phyloP scores from a whole-genome alignment of 2,113 vertebrate genomes.

The Tyto alba region DNA sequence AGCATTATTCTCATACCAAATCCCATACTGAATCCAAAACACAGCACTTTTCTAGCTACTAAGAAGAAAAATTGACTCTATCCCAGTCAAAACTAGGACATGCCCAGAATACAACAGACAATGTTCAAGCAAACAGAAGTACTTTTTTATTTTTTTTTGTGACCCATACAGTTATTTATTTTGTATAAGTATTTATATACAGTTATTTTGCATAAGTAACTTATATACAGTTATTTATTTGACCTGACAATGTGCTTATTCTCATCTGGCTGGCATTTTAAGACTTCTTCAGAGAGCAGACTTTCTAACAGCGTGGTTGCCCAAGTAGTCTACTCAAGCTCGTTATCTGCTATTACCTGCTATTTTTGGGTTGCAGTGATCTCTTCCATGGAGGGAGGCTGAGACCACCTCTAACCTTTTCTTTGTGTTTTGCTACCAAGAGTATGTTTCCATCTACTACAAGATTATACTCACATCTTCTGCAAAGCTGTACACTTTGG shows the following conservation, averaged over 20 bases:
- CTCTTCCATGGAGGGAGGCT: background rate
- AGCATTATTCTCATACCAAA: too few relatives aligned
- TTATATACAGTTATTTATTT: background rate
- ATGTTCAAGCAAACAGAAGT: background rate
- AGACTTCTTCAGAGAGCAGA: background rate
- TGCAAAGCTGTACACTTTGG: background rate
- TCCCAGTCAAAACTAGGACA: too few relatives aligned
- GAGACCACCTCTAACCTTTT: background rate
- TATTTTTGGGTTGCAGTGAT: background rate
- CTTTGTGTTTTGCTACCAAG: background rate
- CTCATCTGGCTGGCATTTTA: background rate
- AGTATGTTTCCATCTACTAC: background rate
- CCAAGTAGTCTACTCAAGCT: background rate
- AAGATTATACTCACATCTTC: background rate
- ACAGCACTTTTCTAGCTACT: too few relatives aligned
- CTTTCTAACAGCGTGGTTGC: background rate
- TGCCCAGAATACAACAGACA: background rate
- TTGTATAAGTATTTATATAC: too few relatives aligned
- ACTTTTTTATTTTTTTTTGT: background rate
- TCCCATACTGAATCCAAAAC: too few relatives aligned
- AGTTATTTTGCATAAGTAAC: too few relatives aligned
- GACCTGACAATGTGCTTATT: background rate
- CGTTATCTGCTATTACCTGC: background rate
- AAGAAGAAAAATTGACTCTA: too few relatives aligned
- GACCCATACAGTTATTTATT: background rate